Conservation (phyloP, 2,797 vertebrate species). For the Discoglossus pictus region DNA sequence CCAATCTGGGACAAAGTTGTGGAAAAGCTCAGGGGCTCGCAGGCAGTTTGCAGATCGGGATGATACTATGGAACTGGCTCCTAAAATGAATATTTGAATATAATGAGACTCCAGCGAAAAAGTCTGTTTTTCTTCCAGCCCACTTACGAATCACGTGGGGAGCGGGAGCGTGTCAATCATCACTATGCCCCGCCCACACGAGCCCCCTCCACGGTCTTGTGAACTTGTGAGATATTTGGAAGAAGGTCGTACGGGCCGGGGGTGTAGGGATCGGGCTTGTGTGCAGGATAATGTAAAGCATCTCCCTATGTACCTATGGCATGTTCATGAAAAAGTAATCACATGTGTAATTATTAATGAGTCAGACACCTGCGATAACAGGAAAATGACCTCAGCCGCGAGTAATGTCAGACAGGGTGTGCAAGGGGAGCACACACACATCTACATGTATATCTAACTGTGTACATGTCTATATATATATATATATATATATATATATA, state of each 20-base stretch:
- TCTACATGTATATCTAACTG: no score
- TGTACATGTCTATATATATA: no score
- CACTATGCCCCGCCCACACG: conserved; percentile 39
- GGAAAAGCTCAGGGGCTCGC: conserved; percentile 80
- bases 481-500: no score
- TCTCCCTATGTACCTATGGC: conserved; percentile 27
- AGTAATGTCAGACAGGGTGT: no score
- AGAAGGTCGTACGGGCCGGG: neutral
- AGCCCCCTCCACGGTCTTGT: conserved; percentile 5
- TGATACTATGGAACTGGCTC: conserved; percentile 81
- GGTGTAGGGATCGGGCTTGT: neutral
- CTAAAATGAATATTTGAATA: conserved; percentile 73
- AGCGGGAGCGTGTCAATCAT: conserved; percentile 41
- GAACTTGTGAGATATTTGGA: conserved; percentile 2
- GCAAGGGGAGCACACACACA: no score
- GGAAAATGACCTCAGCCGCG: neutral
- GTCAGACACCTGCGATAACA: fast-evolving
- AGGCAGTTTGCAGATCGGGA: conserved; percentile 75
- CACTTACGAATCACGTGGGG: conserved; percentile 56
- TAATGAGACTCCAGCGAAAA: conserved; percentile 61
- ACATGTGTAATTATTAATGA: neutral
- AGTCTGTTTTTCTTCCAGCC: conserved; percentile 70
- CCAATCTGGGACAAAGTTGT: conserved; percentile 82
- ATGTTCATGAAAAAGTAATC: neutral
- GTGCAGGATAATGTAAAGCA: neutral